Percentiles rank a stretch among this genome's conserved stretches.
Conservation (phyloP, 2,797 vertebrate species). For the Masticophis lateralis region DNA sequence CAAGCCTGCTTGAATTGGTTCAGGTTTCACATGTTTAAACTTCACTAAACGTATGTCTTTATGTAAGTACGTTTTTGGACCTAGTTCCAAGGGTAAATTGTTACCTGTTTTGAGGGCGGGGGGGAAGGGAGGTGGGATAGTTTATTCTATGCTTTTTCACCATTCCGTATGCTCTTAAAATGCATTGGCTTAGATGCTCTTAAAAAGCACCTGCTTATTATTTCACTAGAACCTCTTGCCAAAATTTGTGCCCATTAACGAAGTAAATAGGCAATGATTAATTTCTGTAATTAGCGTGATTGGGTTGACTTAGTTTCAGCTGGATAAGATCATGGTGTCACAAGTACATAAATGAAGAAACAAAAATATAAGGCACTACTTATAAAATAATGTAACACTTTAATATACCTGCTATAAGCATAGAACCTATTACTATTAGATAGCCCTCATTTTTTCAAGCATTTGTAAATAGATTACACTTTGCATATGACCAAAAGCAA, state of each 20-base stretch:
- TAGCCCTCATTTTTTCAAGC: not conserved
- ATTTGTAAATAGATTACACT: not conserved
- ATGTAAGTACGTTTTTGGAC: not conserved
- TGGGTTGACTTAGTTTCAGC: not conserved
- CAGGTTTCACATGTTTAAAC: not conserved
- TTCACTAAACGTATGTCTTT: not conserved
- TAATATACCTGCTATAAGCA: not conserved
- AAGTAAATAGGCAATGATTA: not conserved
- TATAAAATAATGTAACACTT: not conserved
- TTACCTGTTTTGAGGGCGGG: not conserved
- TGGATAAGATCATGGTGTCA: not conserved
- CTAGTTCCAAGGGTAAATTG: not conserved
- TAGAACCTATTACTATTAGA: not conserved
- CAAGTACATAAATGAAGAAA: not conserved
- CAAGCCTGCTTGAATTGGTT: not conserved
- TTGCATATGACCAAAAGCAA: not conserved
- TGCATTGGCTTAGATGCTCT: not conserved
- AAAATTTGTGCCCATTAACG: not conserved
- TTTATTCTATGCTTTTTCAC: not conserved
- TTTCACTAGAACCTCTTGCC: not conserved
- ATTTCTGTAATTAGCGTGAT: not conserved
- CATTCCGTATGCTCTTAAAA: not conserved
- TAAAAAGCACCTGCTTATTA: not conserved
- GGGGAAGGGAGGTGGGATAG: too few relatives aligned
- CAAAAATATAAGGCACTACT: not conserved